A percentile compares a stretch with the other conserved stretches of the same genome.
Evolutionary conservation across 2,113 vertebrate species (phyloP).

Genomic region (Cephalopterus ornatus): DNA sequence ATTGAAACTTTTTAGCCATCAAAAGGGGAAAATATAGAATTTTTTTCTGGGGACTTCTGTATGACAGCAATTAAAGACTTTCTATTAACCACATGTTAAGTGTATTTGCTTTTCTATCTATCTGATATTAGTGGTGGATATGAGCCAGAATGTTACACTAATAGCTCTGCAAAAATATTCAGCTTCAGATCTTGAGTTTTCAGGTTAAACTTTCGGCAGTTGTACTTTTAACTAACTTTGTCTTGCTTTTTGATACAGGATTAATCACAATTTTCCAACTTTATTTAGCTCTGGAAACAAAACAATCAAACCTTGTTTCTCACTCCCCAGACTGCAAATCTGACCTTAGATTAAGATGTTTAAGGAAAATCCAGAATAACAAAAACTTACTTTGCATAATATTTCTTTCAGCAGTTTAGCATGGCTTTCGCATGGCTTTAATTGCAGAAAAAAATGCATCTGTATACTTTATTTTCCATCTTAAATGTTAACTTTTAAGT

Average conservation of each 20-base stretch:
- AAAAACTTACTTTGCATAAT: background rate
- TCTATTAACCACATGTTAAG: background rate
- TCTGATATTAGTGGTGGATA: background rate
- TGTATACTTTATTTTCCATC: background rate
- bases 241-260: background rate
- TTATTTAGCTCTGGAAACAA: background rate
- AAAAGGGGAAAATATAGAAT: background rate
- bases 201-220: background rate
- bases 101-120: background rate
- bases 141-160: background rate
- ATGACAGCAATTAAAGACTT: background rate
- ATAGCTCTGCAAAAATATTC: background rate
- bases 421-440: background rate
- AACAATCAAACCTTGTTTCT: background rate
- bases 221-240: background rate
- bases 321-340: background rate
- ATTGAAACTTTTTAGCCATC: background rate
- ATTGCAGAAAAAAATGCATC: background rate
- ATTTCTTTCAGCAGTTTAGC: background rate
- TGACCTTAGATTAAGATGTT: background rate
- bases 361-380: background rate
- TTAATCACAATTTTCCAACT: background rate
- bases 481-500: background rate
- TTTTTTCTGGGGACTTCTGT: background rate
- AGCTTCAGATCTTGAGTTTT: background rate